Base-by-base conservation (phyloP, 37 sponge, comb jelly and placozoan species). In the Aphrocallistes beatrix region DNA sequence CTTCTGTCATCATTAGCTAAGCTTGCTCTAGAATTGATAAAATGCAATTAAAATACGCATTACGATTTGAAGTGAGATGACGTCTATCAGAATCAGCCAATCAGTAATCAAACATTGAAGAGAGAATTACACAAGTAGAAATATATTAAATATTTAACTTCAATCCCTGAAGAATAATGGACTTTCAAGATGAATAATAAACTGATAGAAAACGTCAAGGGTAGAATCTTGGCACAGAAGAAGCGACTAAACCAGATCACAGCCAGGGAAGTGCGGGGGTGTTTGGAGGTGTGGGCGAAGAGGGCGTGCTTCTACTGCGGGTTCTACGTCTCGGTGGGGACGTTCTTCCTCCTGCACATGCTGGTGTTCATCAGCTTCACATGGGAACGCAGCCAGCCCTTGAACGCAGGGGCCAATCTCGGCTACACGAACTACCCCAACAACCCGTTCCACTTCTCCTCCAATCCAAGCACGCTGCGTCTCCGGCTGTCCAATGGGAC, bases 341-440 rank as follows among this genome's bases (percentile, higher is more conserved):
- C n/a, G n/a, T 60, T 60, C 75, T 30, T 60, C 10, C 10, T 60
- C n/a, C 75, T 60, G 34, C 75, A 60, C 21, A 19, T 60, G 25
- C n/a, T 60, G 75, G 75, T 60, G 21, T 60, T 60, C 21, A 60
- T 60, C 28, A 6, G 75, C 21, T 32, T 60, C n/a, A 30, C 75
- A 6, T 60, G 75, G 75, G 28, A 60, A 13, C 34, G n/a, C 8
- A 8, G 28, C 1, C 21, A 25, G n/a, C 75, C 75, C 10, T 30
- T 60, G 3, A 60, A 60, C 21, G 75, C 75, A 13, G 75, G 75
- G 21, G 6, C 25, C n/a, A 60, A 60, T 60, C 75, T 60, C 8
- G 75, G 75, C 34, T 60, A 60, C n/a, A 60, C 75, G 1, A 60
- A 60, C 75, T 60, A 60, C n/a, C 75, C 75, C 25, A 60, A 60